A percentile compares a stretch with the other conserved stretches of the same genome.
Evolutionary conservation across 2,113 vertebrate species (phyloP).

Genomic region (Ophthalmolycus amberensis): DNA sequence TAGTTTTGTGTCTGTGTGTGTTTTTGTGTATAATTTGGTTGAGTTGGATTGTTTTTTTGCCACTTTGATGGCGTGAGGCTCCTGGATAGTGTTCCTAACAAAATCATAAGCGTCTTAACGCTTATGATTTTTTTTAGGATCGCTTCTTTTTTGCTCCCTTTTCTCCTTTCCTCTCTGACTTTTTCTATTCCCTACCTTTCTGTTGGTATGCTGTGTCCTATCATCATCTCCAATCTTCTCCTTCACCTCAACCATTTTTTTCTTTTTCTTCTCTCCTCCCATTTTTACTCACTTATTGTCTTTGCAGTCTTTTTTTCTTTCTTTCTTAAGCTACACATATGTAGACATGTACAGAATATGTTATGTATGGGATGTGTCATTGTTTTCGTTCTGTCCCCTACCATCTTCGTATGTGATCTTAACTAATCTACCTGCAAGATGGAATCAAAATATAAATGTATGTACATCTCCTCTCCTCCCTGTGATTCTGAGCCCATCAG

Average conservation of each 20-base stretch:
- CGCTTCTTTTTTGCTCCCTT: neutral
- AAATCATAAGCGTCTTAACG: no score
- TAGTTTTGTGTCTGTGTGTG: neutral
- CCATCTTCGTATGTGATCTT: neutral
- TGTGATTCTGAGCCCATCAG: conserved; percentile 4
- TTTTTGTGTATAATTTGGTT: neutral
- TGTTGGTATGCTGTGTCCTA: neutral
- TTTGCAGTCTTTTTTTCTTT: neutral
- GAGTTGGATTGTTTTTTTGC: neutral
- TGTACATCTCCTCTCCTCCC: neutral
- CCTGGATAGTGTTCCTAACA: neutral
- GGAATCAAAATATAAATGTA: neutral
- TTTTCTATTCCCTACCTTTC: neutral
- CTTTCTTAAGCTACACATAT: neutral
- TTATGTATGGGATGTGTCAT: neutral
- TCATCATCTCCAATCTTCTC: neutral
- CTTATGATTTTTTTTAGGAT: neutral
- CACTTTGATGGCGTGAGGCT: neutral
- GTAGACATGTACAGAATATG: neutral
- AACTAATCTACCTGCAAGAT: neutral
- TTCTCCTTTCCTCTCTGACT: neutral
- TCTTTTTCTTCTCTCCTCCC: neutral
- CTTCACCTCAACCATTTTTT: neutral
- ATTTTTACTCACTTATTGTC: neutral
- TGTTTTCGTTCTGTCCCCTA: neutral